A percentile compares a stretch with the other conserved stretches of the same genome.
Conservation (phyloP, 2,888 invertebrate genomes). For the Ennomos fuscantarius region DNA sequence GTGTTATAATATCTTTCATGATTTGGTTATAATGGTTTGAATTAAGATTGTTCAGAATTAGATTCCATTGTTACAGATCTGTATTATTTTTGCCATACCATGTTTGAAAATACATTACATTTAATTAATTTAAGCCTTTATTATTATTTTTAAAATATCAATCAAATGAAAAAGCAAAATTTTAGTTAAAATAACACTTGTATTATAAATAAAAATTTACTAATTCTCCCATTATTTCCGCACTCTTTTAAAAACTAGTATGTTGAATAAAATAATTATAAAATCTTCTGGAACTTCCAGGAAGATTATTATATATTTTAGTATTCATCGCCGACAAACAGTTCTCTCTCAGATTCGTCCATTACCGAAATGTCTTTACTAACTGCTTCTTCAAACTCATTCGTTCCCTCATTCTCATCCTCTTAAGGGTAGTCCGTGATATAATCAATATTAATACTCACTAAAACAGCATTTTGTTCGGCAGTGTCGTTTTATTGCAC, state of each 20-base stretch:
- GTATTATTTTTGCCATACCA: no score
- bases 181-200: no score
- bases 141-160: no score
- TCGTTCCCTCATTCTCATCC: slow-evolving; percentile 16
- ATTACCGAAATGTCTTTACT: slow-evolving; percentile 15
- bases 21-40: background rate
- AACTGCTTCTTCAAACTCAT: slow-evolving; percentile 17
- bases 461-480: slow-evolving; percentile 61
- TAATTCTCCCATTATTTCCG: no score
- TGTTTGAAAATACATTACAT: no score
- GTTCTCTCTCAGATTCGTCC: background rate
- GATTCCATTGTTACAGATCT: no score
- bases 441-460: slow-evolving; percentile 43
- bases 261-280: no score
- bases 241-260: no score
- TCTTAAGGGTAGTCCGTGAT: slow-evolving; percentile 26
- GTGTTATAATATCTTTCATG: background rate
- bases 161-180: no score
- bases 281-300: no score
- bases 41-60: background rate
- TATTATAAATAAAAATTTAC: no score
- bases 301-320: background rate
- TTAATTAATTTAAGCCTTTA: no score
- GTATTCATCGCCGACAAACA: background rate
- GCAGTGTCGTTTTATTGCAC: slow-evolving; percentile 60